Evolutionary conservation across 2,888 invertebrate species (phyloP), one percentile per base, ranked within the genome.

Genomic region (Beris morrisii): DNA sequence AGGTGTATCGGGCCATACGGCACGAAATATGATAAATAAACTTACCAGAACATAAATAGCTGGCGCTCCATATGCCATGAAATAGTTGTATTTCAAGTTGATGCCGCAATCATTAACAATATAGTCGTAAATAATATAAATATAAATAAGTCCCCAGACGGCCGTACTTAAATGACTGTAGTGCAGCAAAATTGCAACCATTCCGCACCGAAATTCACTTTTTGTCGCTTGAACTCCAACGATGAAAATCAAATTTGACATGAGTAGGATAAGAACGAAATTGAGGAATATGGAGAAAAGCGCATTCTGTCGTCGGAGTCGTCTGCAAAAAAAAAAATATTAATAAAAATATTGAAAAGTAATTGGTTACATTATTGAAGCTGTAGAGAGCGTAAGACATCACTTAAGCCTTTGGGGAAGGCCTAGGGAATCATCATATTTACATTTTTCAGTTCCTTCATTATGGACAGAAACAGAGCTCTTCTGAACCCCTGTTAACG

Each of bases 151-250:
- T 70, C 90, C 85, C 89, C 89, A 90, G 77, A 87, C 85, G 0
- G 88, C 85, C 67, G 88, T 86, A 11, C 86, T 84, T 56, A 90
- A 82, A 75, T 90, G 88, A 1, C 88, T 83, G 78, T 89, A 90
- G 76, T 90, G 89, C 7, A 90, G 81, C 4, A 87, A 78, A 7
- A 90, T 77, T 0, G 89, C 88, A 58, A 88, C 85, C 59, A 86
- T 83, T 74, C 87, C 85, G 73, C 90, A 90, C 73, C 87, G 85
- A 12, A 85, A 82, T 38, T 85, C 85, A 68, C 85, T 85, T 1
- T 87, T 86, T 5, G 88, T 87, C 77, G 88, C 88, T 82, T 87
- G 85, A 69, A 87, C 84, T 68, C 88, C 88, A 68, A 88, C 82
- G 75, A 88, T 84, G 75, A 88, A 88, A 52, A 87, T 83, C 13